Conservation (phyloP, 2,113 vertebrate genomes). For the Osmerus eperlanus region DNA sequence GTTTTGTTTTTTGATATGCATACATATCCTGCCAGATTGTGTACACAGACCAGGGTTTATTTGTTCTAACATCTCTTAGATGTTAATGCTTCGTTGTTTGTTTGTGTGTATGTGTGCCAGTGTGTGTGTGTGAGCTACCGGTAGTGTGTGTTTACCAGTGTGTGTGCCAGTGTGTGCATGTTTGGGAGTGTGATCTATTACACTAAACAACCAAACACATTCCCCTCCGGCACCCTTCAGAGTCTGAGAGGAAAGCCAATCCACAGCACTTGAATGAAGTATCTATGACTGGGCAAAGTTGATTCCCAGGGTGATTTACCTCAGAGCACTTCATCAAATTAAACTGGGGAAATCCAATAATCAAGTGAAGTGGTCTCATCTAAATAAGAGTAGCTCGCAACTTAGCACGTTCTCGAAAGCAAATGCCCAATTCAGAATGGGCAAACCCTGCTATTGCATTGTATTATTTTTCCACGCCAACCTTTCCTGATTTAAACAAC, state of each 20-base stretch:
- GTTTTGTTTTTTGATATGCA: too few relatives aligned
- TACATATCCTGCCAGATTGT: too few relatives aligned
- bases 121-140: not conserved
- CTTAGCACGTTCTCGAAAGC: not conserved
- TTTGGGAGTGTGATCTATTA: not conserved
- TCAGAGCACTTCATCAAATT: conserved; percentile 45
- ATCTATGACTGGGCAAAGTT: conserved; percentile 14
- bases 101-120: too few relatives aligned
- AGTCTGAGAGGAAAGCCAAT: conserved; percentile 35
- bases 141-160: not conserved
- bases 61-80: too few relatives aligned
- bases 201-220: not conserved
- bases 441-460: too few relatives aligned
- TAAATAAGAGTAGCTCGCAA: not conserved
- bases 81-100: not conserved
- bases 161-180: not conserved
- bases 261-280: conserved; percentile 30
- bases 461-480: too few relatives aligned
- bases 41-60: too few relatives aligned
- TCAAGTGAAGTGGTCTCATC: conserved; percentile 13
- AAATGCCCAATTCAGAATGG: not conserved
- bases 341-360: conserved; percentile 15
- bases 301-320: conserved; percentile 27
- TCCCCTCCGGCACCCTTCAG: not conserved
- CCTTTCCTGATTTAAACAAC: too few relatives aligned